Evolutionary conservation across 2,797 vertebrate species (phyloP).

Genomic region (Acestrorhynchus altus): DNA sequence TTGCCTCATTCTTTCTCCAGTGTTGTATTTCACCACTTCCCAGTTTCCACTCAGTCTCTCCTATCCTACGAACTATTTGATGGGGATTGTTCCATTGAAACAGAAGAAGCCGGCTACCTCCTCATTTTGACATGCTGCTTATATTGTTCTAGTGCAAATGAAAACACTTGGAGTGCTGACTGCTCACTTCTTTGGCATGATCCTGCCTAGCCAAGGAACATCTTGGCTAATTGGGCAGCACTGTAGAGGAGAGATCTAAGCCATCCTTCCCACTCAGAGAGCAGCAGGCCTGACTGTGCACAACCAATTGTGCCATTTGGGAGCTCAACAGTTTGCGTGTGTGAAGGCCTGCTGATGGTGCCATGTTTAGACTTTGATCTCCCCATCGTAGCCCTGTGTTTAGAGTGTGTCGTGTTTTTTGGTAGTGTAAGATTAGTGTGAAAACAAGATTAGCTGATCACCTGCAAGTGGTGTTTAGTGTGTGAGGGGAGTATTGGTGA

Average conservation of each 20-base stretch:
- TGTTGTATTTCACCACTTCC: too few relatives aligned
- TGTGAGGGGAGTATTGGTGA: background rate
- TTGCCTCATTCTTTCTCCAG: too few relatives aligned
- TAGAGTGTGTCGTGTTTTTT: slow-evolving; percentile 4
- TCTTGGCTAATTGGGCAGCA: background rate
- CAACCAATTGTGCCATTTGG: background rate
- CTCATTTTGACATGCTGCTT: too few relatives aligned
- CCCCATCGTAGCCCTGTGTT: background rate
- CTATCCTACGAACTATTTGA: too few relatives aligned
- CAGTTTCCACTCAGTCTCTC: too few relatives aligned
- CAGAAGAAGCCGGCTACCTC: too few relatives aligned
- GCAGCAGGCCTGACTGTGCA: background rate
- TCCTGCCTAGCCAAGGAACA: background rate
- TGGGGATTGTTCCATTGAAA: too few relatives aligned
- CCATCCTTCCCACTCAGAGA: background rate
- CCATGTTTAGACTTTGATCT: slow-evolving; percentile 21
- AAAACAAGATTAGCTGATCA: slow-evolving; percentile 15
- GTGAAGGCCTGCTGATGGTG: slow-evolving; percentile 1
- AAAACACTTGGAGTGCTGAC: background rate
- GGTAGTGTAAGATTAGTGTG: background rate
- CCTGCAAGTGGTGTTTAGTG: background rate
- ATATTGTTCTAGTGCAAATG: background rate
- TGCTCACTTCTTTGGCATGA: background rate
- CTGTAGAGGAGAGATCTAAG: background rate
- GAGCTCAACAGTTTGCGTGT: background rate